Evolutionary conservation across 2,113 vertebrate species (phyloP).

Genomic region (Ailurus styani): DNA sequence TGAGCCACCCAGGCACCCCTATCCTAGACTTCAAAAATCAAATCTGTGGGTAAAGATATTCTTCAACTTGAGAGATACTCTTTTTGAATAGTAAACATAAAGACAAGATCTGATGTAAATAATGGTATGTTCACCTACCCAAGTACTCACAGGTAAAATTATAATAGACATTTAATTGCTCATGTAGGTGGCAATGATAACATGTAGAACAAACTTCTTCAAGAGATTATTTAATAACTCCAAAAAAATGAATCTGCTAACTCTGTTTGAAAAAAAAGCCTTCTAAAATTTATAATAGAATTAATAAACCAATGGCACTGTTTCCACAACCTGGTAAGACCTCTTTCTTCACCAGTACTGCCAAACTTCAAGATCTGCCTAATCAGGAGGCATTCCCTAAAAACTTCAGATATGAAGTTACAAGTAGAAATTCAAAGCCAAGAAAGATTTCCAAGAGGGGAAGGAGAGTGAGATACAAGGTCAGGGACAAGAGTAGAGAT

Average conservation of each 20-base stretch:
- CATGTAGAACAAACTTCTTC: slow-evolving; percentile 35
- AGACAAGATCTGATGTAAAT: slow-evolving; percentile 32
- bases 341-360: background rate
- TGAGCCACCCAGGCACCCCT: background rate
- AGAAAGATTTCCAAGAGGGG: background rate
- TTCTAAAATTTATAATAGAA: background rate
- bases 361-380: background rate
- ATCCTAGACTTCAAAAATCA: slow-evolving; percentile 28
- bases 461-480: background rate
- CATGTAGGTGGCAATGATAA: slow-evolving; percentile 30
- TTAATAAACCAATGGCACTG: background rate
- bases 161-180: slow-evolving; percentile 40
- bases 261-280: background rate
- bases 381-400: background rate
- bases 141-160: background rate
- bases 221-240: background rate
- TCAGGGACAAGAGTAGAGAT: background rate
- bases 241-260: background rate
- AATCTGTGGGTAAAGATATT: slow-evolving; percentile 5
- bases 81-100: slow-evolving; percentile 35
- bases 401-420: background rate
- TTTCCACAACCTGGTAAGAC: background rate
- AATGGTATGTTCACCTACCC: background rate
- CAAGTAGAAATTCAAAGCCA: background rate
- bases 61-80: background rate